phyloP scores from a whole-genome alignment of 2,888 invertebrate genomes.

The Slavum lentiscoides region DNA sequence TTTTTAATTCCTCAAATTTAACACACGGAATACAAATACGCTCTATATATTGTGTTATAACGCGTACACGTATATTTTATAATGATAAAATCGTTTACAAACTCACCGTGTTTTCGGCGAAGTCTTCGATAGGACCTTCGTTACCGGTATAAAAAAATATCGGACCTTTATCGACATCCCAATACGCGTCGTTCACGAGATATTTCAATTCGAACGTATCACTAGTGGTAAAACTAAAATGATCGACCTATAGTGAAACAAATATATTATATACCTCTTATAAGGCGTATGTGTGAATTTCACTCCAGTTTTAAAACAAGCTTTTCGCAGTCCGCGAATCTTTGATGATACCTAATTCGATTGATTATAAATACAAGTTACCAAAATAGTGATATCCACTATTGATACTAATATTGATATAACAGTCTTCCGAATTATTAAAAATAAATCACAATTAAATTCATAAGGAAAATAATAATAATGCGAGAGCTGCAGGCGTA shows the following conservation, averaged over 20 bases:
- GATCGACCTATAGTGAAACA: constrained; percentile 68
- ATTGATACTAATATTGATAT: too few relatives aligned
- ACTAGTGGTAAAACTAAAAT: constrained; percentile 78
- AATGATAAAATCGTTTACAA: background rate
- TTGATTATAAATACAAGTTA: constrained; percentile 44
- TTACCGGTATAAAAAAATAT: constrained; percentile 95
- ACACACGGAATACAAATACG: too few relatives aligned
- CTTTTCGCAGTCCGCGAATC: too few relatives aligned
- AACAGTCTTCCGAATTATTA: too few relatives aligned
- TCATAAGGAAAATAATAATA: too few relatives aligned
- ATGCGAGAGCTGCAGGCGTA: too few relatives aligned
- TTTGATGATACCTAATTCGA: too few relatives aligned
- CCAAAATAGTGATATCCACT: constrained; percentile 55
- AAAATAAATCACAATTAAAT: too few relatives aligned
- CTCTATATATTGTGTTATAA: too few relatives aligned
- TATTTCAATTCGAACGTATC: constrained; percentile 78
- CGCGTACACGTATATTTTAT: background rate
- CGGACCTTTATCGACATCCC: constrained; percentile 68
- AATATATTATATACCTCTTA: background rate
- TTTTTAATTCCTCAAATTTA: too few relatives aligned
- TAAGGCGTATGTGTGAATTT: too few relatives aligned
- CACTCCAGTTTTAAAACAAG: too few relatives aligned
- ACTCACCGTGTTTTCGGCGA: constrained; percentile 77
- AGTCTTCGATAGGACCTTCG: constrained; percentile 87
- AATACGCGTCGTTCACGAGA: constrained; percentile 76